A percentile compares a stretch with the other conserved stretches of the same genome.
phyloP scores from a whole-genome alignment of 2,888 invertebrate genomes.

The Charanyca ferruginea region DNA sequence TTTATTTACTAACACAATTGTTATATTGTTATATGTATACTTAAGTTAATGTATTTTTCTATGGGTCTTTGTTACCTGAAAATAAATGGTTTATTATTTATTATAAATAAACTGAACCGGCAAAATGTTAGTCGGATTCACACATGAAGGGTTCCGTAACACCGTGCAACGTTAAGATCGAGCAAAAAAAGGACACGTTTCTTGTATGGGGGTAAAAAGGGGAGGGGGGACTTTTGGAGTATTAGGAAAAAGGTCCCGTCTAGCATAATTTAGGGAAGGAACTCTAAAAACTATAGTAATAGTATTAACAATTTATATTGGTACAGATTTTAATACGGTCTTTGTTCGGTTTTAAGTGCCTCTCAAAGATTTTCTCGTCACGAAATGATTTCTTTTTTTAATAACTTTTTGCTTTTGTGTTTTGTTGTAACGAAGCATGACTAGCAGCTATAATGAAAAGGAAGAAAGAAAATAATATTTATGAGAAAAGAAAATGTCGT shows the following conservation, averaged over 20 bases:
- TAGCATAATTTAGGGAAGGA: neutral
- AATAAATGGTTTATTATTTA: no score
- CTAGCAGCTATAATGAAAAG: conserved; percentile 20
- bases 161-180: no score
- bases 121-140: no score
- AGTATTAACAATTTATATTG: neutral
- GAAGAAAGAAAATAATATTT: conserved; percentile 36
- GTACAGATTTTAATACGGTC: conserved; percentile 4
- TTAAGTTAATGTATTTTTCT: no score
- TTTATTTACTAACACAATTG: no score
- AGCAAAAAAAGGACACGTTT: no score
- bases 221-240: neutral
- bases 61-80: no score
- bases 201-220: no score
- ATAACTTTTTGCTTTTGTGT: conserved; percentile 36
- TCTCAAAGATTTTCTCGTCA: conserved; percentile 5
- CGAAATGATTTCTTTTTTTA: conserved; percentile 29
- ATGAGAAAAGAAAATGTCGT: conserved; percentile 29
- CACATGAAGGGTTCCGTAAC: no score
- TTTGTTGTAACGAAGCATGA: conserved; percentile 30
- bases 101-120: no score
- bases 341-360: conserved; percentile 9
- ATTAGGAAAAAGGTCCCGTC: neutral
- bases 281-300: neutral
- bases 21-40: no score